Conservation (phyloP, 2,888 invertebrate genomes). For the Hyppa rectilinea region DNA sequence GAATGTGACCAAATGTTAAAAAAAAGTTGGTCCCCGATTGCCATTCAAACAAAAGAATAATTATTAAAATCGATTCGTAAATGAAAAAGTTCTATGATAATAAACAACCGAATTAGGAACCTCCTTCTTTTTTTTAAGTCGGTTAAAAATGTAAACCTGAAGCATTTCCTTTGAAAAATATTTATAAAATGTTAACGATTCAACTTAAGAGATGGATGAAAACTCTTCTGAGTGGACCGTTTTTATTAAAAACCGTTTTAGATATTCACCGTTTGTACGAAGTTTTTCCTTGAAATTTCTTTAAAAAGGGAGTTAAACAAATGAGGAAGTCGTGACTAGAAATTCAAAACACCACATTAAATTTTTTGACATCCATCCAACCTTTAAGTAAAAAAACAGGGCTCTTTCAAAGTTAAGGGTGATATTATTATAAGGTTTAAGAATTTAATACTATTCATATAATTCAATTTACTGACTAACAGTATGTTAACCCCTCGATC, state of each 20-base stretch:
- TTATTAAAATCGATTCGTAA: no score
- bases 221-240: slow-evolving; percentile 43
- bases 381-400: neutral
- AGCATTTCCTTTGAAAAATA: slow-evolving; percentile 19
- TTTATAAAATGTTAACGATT: slow-evolving; percentile 36
- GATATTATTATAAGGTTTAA: neutral
- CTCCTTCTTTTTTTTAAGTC: no score
- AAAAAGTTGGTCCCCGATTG: no score
- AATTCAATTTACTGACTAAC: no score
- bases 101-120: no score
- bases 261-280: slow-evolving; percentile 37
- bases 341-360: slow-evolving; percentile 29
- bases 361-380: slow-evolving; percentile 5
- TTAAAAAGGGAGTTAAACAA: slow-evolving; percentile 38
- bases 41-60: no score
- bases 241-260: slow-evolving; percentile 43
- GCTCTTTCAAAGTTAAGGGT: neutral
- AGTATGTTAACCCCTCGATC: no score
- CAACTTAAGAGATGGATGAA: slow-evolving; percentile 37
- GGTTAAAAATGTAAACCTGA: slow-evolving; percentile 22
- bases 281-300: slow-evolving; percentile 34
- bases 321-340: slow-evolving; percentile 41
- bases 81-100: no score
- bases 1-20: no score
- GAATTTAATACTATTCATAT: neutral